Conservation (phyloP, 2,797 vertebrate species). For the Acomys russatus region DNA sequence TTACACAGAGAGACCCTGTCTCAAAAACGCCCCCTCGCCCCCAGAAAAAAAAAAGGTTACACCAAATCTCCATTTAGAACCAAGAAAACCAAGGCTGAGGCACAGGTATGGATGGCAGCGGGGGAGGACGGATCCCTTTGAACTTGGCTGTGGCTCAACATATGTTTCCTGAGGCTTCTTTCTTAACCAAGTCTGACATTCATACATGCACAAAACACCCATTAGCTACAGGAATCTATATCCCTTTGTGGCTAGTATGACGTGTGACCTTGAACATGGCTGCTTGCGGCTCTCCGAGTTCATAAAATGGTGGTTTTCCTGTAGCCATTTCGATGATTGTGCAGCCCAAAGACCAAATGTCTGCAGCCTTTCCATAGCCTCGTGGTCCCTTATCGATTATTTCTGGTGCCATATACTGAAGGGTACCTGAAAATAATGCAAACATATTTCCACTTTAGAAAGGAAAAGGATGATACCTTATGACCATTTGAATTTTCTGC, state of each 20-base stretch:
- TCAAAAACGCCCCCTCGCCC: too few relatives aligned
- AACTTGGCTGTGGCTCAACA: not conserved
- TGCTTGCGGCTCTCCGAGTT: conserved; percentile 98
- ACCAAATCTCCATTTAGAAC: not conserved
- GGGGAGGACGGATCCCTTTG: not conserved
- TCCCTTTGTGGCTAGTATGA: not conserved
- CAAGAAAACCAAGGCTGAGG: not conserved
- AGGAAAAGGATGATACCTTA: not conserved
- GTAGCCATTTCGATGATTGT: conserved; percentile 99
- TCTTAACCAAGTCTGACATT: not conserved
- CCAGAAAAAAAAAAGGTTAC: not conserved
- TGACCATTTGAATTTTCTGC: not conserved
- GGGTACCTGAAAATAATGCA: conserved; percentile 92
- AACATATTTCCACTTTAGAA: conserved; percentile 36
- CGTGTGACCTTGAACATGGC: conserved; percentile 99
- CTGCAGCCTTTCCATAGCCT: conserved; percentile 98
- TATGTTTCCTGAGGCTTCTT: not conserved
- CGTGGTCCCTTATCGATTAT: conserved; percentile 99
- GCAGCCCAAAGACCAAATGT: conserved; percentile 99
- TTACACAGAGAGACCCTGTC: too few relatives aligned
- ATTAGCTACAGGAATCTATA: not conserved
- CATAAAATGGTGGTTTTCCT: conserved; percentile 98
- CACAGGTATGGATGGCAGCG: not conserved
- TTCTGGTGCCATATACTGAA: conserved; percentile 99
- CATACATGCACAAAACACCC: not conserved